Percentiles rank a stretch among this genome's conserved stretches.
These are phyloP conservation scores for Lymantria monacha DNA, from an alignment of 2,888 invertebrate species.

Conservation along the genomic window DNA sequence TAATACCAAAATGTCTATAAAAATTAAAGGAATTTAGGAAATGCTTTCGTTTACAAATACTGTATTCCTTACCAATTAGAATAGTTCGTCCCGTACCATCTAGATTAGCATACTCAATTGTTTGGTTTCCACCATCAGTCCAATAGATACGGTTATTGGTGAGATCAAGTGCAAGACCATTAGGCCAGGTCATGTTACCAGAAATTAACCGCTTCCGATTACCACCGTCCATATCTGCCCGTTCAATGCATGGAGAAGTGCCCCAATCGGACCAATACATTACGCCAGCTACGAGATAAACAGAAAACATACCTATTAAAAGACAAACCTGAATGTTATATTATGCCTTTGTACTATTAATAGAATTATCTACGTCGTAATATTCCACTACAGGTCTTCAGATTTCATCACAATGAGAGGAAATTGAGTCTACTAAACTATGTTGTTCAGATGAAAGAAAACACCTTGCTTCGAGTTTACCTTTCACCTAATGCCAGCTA, in stretches of 20 bases:
- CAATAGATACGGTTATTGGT: slow-evolving; percentile 89
- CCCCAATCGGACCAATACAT: slow-evolving; percentile 98
- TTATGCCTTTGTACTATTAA: too few species aligned
- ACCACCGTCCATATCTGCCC: slow-evolving; percentile 93
- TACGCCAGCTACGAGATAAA: slow-evolving; percentile 78
- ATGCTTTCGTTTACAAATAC: too few species aligned
- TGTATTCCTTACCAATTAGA: slow-evolving; percentile 80
- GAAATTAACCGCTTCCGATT: slow-evolving; percentile 84
- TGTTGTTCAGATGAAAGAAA: too few species aligned
- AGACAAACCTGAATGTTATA: too few species aligned
- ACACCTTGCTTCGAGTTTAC: too few species aligned
- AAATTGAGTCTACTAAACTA: too few species aligned
- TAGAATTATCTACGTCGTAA: too few species aligned
- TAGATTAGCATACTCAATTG: slow-evolving; percentile 90
- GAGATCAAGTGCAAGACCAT: slow-evolving; percentile 92
- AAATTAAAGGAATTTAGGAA: too few species aligned
- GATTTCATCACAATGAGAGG: too few species aligned
- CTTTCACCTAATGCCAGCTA: too few species aligned
- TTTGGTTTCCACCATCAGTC: slow-evolving; percentile 91
- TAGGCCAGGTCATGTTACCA: slow-evolving; percentile 90
- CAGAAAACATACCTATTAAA: background rate
- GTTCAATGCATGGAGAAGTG: slow-evolving; percentile 89
- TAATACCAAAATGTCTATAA: too few species aligned
- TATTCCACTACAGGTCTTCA: too few species aligned
- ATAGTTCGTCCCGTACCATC: slow-evolving; percentile 87